A percentile compares a stretch with the other conserved stretches of the same genome.
Conservation (phyloP, 2,797 vertebrate genomes). For the Psittacula echo region DNA sequence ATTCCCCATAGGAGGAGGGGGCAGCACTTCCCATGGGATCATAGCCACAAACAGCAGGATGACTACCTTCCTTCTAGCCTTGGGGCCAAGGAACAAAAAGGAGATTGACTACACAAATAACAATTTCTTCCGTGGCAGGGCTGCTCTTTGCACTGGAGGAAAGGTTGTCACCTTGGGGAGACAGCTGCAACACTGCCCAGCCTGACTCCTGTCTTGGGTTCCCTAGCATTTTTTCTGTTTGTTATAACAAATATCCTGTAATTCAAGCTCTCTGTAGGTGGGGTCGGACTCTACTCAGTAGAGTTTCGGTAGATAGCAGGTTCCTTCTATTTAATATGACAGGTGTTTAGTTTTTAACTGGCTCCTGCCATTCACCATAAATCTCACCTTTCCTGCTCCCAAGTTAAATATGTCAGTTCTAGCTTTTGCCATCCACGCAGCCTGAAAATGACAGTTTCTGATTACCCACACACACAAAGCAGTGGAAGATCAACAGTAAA, state of each 20-base stretch:
- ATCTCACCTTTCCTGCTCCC: slow-evolving; percentile 3
- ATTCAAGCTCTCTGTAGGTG: not conserved
- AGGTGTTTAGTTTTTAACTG: slow-evolving; percentile 11
- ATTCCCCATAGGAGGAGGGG: not conserved
- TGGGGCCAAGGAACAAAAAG: not conserved
- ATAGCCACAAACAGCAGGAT: not conserved
- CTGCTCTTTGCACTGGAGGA: not conserved
- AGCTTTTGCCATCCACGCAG: not conserved
- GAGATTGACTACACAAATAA: not conserved
- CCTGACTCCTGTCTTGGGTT: not conserved
- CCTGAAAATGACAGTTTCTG: not conserved
- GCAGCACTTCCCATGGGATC: not conserved
- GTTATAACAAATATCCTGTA: not conserved
- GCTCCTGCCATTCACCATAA: not conserved
- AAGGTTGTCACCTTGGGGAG: not conserved
- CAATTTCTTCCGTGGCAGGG: not conserved
- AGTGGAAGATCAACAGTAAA: not conserved
- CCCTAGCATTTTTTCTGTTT: not conserved
- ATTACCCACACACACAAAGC: not conserved
- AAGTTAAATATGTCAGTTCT: not conserved
- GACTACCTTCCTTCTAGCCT: not conserved
- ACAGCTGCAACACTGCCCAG: not conserved
- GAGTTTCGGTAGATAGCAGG: not conserved
- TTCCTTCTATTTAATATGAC: not conserved
- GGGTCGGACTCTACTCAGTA: not conserved